Conservation (phyloP, 2,888 invertebrate species). For the Hydriomena furcata region DNA sequence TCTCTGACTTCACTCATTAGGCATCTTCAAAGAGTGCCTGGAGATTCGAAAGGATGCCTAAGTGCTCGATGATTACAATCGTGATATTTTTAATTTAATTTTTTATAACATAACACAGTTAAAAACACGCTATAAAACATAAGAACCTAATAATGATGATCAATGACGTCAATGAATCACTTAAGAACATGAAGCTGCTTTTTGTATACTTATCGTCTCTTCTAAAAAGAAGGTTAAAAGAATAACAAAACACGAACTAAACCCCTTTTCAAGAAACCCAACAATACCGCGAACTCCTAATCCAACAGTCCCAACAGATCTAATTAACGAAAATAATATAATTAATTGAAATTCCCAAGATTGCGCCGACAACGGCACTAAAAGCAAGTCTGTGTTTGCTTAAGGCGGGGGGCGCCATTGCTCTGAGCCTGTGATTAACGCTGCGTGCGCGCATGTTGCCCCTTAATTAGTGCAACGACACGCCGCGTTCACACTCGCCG, state of each 20-base stretch:
- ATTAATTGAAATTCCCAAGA: constrained; percentile 76
- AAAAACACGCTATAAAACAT: too few species aligned
- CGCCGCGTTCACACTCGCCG: constrained; percentile 69
- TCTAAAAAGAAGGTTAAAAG: constrained; percentile 7
- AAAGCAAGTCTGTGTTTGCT: constrained; percentile 74
- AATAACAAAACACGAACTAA: constrained; percentile 15
- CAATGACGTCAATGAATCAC: too few species aligned
- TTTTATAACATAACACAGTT: too few species aligned
- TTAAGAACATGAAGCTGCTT: too few species aligned
- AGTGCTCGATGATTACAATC: too few species aligned
- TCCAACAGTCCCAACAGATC: constrained; percentile 39
- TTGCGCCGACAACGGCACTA: constrained; percentile 72
- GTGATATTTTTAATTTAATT: too few species aligned
- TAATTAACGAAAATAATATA: constrained; percentile 61
- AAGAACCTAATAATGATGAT: too few species aligned
- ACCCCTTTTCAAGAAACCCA: constrained; percentile 30
- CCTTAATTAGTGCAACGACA: constrained; percentile 75
- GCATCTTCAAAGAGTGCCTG: too few species aligned
- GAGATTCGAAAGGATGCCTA: too few species aligned
- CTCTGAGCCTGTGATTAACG: constrained; percentile 59
- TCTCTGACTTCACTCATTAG: too few species aligned
- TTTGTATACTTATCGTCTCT: constrained; percentile 2
- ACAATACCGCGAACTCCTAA: constrained; percentile 29
- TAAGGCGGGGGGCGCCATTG: constrained; percentile 46
- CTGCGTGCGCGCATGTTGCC: constrained; percentile 74